phyloP scores from a whole-genome alignment of 1,140 invertebrate genomes.

The Rhynchophorus ferrugineus region DNA sequence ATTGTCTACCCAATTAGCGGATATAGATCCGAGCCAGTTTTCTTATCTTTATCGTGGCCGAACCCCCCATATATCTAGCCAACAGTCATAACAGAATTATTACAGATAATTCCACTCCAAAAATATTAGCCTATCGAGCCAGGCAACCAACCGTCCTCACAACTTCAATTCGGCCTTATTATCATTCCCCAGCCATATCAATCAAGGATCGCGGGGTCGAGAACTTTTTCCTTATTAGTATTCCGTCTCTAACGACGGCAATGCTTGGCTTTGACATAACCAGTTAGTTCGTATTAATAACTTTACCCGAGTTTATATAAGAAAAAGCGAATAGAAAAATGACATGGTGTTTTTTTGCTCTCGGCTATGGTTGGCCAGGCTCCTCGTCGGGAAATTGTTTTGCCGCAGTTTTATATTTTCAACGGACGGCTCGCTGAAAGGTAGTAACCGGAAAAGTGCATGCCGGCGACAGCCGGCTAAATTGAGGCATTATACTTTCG shows the following conservation, averaged over 20 bases:
- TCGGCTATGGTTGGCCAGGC: conserved; percentile 16
- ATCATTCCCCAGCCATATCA: conserved; percentile 39
- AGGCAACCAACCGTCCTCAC: not conserved
- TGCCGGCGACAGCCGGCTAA: conserved; percentile 39
- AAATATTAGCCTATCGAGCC: not conserved
- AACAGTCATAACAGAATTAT: not conserved
- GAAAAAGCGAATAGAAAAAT: conserved; percentile 42
- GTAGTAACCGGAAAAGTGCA: conserved; percentile 39
- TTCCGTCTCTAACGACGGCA: conserved; percentile 38
- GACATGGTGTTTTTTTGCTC: conserved; percentile 36
- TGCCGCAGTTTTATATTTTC: conserved; percentile 31
- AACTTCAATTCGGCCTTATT: conserved; percentile 36
- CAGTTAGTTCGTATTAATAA: conserved; percentile 44
- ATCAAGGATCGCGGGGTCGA: conserved; percentile 33
- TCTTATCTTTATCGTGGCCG: no score
- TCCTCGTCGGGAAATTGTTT: conserved; percentile 29
- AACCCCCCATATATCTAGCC: no score
- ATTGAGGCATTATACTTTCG: conserved; percentile 41
- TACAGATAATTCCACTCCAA: not conserved
- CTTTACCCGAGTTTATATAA: conserved; percentile 39
- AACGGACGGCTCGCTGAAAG: conserved; percentile 31
- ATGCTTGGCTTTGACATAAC: conserved; percentile 44
- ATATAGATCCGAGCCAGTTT: no score
- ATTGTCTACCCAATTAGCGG: no score
- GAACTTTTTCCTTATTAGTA: conserved; percentile 40